Base-by-base conservation (phyloP, 2,888 invertebrate genomes). In the Tachina lurida region DNA sequence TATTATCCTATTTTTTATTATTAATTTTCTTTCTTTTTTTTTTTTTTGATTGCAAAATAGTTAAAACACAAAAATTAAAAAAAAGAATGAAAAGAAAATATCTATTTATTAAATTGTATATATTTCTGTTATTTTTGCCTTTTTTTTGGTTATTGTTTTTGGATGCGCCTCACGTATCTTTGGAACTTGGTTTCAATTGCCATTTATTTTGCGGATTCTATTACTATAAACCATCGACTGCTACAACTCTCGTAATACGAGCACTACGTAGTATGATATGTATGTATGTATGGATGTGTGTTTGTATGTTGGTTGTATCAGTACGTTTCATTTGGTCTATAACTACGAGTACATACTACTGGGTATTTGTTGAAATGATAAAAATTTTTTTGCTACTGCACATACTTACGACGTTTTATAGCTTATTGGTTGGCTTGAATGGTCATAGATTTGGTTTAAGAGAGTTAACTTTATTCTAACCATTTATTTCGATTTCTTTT, bases 151-250 rank as follows among this genome's bases (percentile, higher is more conserved):
- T 71, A 54, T 47, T 54, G 39, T 62, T 70, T 81, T 67, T 73
- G 79, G 76, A 86, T 86, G 86, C 86, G 71, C 71, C 83, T 86
- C 83, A 86, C 86, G 86, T 86, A 83, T 83, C 79, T 86, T 71
- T 73, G 43, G 79, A 86, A 86, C 86, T 86, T 83, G 83, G 86
- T 86, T 86, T 86, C 86, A 86, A 86, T 86, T 86, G 86, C 86
- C 86, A 86, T 86, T 86, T 86, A 86, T 86, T 86, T 86, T 86
- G 86, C 86, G 86, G 86, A 62, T 83, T 86, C 86, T 83, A 83
- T 86, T 79, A 84, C 83, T 77, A 83, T 83, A 83, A 83, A 77
- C 65, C 67, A 77, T 83, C 71, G 67, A 83, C 58, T 73, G 67
- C 31, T 68, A 67, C 68, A 62, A 75, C 54, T 52, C 75, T 67